Evolutionary conservation across 2,888 invertebrate genomes (phyloP), one percentile per base, ranked within the genome.

Genomic region (Pachycephus smyrnensis): DNA sequence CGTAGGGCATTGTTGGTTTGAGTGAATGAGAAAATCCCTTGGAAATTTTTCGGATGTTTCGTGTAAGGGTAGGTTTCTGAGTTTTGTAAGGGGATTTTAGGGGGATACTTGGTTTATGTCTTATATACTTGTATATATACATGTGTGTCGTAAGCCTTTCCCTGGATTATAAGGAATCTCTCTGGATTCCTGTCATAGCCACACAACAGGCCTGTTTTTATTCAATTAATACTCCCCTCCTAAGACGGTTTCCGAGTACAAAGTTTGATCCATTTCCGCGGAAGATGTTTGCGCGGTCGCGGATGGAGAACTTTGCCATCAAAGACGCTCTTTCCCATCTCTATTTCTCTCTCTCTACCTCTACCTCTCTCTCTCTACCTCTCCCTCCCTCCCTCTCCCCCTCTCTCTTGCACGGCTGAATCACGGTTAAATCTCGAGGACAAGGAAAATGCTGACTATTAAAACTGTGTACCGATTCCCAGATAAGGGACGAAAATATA

Each of bases 301-400:
- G 84, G 86, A 84, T 86, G 86, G 86, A 86, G 86, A 86, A 86
- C 86, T 86, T 86, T 86, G 80, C 77, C 83, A 86, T 86, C 86
- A 86, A 86, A 86, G 85, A 55, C 55, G 55, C 23, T 40, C 40
- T 55, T 55, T 23, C 23, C 55, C 55, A 55, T 55, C 55, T 55
- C 40, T 40, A 6, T 40, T 40, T 40, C 40, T 9, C 1, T 40
- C 40, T 40, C 37, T 37, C 36, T 36, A 11, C 12, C 36, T 36
- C 36, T 36, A 11, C 11, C 36, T 36, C 36, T 36, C 36, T 36
- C 36, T 36, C 36, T 36, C 36, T 36, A 11, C 11, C 35, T 35
- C 35, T 35, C 35, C 11, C 36, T 35, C 36, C 3, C 36, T 36
- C 36, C 1, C 36, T 36, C 36, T 36, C 36, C 12, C 12, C 12